Evolutionary conservation across 2,113 vertebrate genomes (phyloP).

Genomic region (Ellobius talpinus): DNA sequence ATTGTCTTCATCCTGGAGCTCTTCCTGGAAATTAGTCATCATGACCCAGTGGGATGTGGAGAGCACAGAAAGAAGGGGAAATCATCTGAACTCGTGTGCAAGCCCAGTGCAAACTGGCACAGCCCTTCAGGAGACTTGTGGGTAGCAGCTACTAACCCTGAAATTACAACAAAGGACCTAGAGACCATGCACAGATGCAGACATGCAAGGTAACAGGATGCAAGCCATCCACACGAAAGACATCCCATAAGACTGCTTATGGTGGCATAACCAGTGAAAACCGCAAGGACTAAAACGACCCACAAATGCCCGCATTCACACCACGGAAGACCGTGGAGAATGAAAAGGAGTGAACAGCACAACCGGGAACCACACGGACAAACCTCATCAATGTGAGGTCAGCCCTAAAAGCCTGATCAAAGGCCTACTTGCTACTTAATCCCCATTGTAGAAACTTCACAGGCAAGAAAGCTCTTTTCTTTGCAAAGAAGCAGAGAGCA

Average conservation of each 20-base stretch:
- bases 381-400: not conserved
- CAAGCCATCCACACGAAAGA: not conserved
- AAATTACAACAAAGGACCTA: not conserved
- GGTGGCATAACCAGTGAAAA: too few species aligned
- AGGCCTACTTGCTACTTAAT: not conserved
- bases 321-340: fast-evolving
- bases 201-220: not conserved
- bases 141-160: not conserved
- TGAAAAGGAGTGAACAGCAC: not conserved
- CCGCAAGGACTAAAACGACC: too few species aligned
- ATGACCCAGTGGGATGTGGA: fast-evolving
- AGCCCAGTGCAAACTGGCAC: not conserved
- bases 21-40: not conserved
- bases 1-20: not conserved
- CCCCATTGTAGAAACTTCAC: not conserved
- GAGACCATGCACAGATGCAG: not conserved
- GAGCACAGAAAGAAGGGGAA: not conserved
- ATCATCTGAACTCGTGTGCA: fast-evolving
- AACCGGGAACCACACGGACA: not conserved
- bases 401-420: not conserved
- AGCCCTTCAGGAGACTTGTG: not conserved
- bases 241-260: too few species aligned
- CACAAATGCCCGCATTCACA: not conserved
- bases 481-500: not conserved
- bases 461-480: not conserved